Evolutionary conservation across 2,797 vertebrate species (phyloP).

Genomic region (Hoplostethus atlanticus): DNA sequence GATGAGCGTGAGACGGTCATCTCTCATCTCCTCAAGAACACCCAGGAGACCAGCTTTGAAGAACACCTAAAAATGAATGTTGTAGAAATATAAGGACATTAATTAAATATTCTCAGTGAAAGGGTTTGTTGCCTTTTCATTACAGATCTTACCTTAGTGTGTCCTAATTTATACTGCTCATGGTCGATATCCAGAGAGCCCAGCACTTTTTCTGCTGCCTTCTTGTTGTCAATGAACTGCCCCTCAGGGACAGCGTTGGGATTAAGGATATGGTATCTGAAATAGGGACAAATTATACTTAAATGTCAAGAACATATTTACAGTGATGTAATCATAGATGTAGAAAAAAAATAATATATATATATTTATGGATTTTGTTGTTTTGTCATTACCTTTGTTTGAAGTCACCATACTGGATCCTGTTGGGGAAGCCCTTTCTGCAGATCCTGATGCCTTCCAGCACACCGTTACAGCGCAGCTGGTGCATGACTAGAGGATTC

Average conservation of each 20-base stretch:
- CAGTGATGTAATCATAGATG: too few species aligned
- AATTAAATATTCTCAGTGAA: background rate
- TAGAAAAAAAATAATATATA: background rate
- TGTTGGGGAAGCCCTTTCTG: conserved; percentile 91
- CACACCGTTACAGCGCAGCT: conserved; percentile 91
- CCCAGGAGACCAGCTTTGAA: conserved; percentile 92
- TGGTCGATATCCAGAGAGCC: conserved; percentile 88
- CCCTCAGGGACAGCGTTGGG: conserved; percentile 71
- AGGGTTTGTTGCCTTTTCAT: too few species aligned
- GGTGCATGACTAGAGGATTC: conserved; percentile 91
- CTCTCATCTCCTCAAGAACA: conserved; percentile 90
- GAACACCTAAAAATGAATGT: conserved; percentile 83
- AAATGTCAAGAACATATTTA: too few species aligned
- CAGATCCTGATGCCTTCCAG: conserved; percentile 86
- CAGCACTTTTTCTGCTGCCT: conserved; percentile 89
- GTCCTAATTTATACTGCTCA: conserved; percentile 89
- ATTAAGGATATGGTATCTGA: too few species aligned
- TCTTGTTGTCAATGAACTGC: conserved; percentile 91
- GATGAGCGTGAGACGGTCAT: conserved; percentile 88
- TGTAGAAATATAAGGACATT: background rate
- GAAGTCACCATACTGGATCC: conserved; percentile 91
- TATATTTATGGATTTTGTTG: too few species aligned
- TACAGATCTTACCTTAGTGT: conserved; percentile 82
- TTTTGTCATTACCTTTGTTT: conserved; percentile 83
- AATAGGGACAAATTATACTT: too few species aligned